Evolutionary conservation across 2,797 vertebrate genomes (phyloP), one percentile per base, ranked within the genome.

Genomic region (Anguilla marmorata): DNA sequence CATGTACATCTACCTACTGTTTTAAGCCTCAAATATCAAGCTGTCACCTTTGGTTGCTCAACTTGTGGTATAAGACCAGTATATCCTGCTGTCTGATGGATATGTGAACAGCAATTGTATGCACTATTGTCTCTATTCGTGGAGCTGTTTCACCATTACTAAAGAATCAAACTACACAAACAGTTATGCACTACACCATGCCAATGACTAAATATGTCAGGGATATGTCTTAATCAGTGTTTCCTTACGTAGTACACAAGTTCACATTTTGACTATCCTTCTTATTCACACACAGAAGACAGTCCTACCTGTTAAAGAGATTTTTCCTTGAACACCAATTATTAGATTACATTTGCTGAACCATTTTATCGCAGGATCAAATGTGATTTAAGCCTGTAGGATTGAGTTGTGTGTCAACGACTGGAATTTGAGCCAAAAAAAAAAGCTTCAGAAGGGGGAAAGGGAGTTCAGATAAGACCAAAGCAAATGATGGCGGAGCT

Each of bases 401-500:
- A 88, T 86, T 86, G 76, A 69, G 60, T 66, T 88, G 63, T 27
- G 30, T 12, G 66, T 54, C 50, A 33, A 91, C 84, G 58, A 85
- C 79, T 54, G 14, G 6, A 86, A 58, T 45, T 82, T 74, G 24
- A n/a, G 14, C 21, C 3, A 54, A 76, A 86, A 27, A 24, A 4
- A 8, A 63, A 74, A 74, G 79, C 63, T 41, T 72, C 80, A n/a
- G 41, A 82, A 41, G 45, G 66, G 30, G n/a, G 48, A 86, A 33
- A 45, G 85, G 50, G 45, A 86, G 85, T 86, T 87, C 2, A 63
- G 50, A 87, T 69, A 16, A 89, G 87, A 84, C 88, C 30, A 60
- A 72, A 86, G 89, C 76, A 90, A 92, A 91, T 58, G 87, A 86
- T 33, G 88, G 41, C 72, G 45, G 48, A 69, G 72, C 33, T 33